A percentile compares a stretch with the other conserved stretches of the same genome.
These are phyloP conservation scores for Thysanoteuthis rhombus DNA, from an alignment of 2,888 invertebrate species.

Conservation along the genomic window DNA sequence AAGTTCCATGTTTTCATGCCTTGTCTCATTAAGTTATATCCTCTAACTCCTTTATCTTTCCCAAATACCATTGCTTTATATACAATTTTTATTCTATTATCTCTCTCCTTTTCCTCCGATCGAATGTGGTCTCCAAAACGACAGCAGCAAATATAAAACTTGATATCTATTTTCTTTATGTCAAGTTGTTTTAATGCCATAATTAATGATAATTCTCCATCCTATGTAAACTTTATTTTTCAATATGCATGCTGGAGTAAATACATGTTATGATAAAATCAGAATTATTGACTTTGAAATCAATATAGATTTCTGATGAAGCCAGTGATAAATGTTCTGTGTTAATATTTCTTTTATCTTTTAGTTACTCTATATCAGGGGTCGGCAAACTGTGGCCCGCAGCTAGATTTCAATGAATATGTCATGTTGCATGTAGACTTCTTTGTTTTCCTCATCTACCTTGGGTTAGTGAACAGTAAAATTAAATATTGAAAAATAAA, in stretches of 20 bases:
- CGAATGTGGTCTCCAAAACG: constrained; percentile 1
- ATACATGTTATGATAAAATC: neutral
- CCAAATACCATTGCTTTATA: neutral
- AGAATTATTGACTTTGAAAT: neutral
- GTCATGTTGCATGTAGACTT: too few relatives aligned
- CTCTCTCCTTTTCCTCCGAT: neutral
- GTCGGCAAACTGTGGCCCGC: too few relatives aligned
- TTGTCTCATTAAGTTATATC: neutral
- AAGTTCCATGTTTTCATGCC: neutral
- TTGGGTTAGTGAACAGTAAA: too few relatives aligned
- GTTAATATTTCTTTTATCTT: neutral
- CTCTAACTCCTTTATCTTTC: neutral
- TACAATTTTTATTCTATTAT: neutral
- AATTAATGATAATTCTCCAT: neutral
- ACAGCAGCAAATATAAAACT: neutral
- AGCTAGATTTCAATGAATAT: too few relatives aligned
- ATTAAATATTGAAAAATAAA: too few relatives aligned
- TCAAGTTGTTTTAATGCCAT: neutral
- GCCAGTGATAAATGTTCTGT: neutral
- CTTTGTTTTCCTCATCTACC: too few relatives aligned
- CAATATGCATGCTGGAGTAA: neutral
- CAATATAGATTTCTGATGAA: neutral
- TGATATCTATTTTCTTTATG: neutral
- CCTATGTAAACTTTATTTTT: neutral
- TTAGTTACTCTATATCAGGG: too few relatives aligned